Base-by-base conservation (phyloP, 2,888 invertebrate species). In the Chloroclystis v-ata region DNA sequence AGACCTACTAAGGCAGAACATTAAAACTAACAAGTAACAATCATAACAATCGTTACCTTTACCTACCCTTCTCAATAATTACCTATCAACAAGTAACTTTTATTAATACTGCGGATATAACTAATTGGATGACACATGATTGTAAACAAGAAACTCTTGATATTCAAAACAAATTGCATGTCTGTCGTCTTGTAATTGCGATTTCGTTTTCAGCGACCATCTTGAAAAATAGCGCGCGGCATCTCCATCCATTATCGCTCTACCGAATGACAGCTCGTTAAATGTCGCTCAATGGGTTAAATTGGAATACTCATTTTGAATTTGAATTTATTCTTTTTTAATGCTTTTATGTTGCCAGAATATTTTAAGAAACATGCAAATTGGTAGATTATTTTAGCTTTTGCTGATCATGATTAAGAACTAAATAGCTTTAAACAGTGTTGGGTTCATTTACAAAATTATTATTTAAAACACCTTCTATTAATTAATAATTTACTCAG, bases 191-290 rank as follows among this genome's bases (percentile, higher is more conserved):
- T 41, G 56, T 62, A 60, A 68, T 69, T 63, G 50, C 54, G 52
- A 54, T 60, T 63, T 48, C 26, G 52, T 60, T 59, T 63, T 60
- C 59, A 57, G 57, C 51, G 43, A 29, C 42, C 52, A 40, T 45
- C 53, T 54, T 69, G 72, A 68, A 67, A 70, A 65, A 69, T 64
- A 64, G 61, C 57, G 50, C 46, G 52, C 47, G 52, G 43, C 47
- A 56, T 51, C 57, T 51, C 60, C 67, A 71, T 72, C 59, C 60
- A 61, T 74, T 64, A 67, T 55, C 56, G 59, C 57, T 51, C 60
- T 52, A 63, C 57, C 69, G 61, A 57, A 48, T 49, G 74, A 65
- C 69, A 61, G 65, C 60, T 65, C 61, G 65, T 72, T 67, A 69
- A 64, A 56, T 67, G 60, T 52, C 60, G 51, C 47, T 48, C 45